Evolutionary conservation across 1,140 invertebrate species (phyloP).

Genomic region (Penaeus chinensis): DNA sequence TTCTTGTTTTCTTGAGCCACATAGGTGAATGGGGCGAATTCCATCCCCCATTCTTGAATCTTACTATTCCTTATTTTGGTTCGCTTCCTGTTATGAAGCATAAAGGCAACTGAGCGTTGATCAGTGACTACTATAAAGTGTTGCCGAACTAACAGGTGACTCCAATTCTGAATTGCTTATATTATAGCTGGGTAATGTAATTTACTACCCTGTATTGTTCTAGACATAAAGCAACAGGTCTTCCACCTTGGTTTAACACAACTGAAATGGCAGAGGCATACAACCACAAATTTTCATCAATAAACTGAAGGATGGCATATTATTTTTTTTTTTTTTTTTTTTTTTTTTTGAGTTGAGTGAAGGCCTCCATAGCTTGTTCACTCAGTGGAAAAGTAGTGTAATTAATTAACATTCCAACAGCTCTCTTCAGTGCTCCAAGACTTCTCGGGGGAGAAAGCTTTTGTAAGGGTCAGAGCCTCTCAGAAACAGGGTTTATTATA

Average conservation of each 20-base stretch:
- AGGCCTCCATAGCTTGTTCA: constrained; percentile 3
- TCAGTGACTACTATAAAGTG: constrained; percentile 40
- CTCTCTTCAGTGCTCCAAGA: no score
- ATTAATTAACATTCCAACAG: no score
- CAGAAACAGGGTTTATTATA: no score
- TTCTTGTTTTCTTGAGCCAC: no score
- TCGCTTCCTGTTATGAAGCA: constrained; percentile 29
- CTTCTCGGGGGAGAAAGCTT: no score
- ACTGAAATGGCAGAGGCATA: no score
- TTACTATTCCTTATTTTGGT: constrained; percentile 40
- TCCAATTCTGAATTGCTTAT: constrained; percentile 25
- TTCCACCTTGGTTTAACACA: no score
- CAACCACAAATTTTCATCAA: constrained; percentile 37
- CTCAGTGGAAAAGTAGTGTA: constrained; percentile 8
- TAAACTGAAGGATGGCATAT: constrained; percentile 28
- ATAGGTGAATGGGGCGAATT: background rate
- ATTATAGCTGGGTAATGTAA: constrained; percentile 26
- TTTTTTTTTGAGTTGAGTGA: constrained; percentile 27
- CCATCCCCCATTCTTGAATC: constrained; percentile 9
- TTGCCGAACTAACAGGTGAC: constrained; percentile 27
- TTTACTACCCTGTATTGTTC: constrained; percentile 34
- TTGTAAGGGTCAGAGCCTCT: no score
- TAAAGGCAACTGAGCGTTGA: constrained; percentile 34
- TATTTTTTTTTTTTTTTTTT: no score
- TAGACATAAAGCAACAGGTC: no score